Percentiles rank a stretch among this genome's conserved stretches.
Conservation (phyloP, 2,888 invertebrate species). For the Gnatocerus cornutus region DNA sequence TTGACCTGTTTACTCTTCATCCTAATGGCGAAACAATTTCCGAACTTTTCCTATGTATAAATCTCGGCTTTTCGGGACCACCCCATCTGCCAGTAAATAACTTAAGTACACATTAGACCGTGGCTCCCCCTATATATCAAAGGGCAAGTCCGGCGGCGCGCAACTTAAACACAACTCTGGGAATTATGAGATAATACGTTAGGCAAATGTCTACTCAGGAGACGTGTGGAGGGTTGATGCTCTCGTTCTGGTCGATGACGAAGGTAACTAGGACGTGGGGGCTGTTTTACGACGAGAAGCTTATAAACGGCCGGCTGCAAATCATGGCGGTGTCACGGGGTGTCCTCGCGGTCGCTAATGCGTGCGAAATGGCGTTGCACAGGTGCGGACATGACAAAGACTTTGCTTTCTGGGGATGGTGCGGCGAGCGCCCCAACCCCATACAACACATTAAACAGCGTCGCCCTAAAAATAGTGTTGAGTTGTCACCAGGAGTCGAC, state of each 20-base stretch:
- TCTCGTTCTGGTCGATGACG: constrained; percentile 31
- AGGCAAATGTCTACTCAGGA: constrained; percentile 67
- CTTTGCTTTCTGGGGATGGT: constrained; percentile 40
- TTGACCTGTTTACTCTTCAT: constrained; percentile 46
- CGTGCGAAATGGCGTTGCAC: constrained; percentile 50
- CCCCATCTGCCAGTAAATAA: constrained; percentile 67
- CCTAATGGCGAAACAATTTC: constrained; percentile 57
- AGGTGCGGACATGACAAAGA: constrained; percentile 48
- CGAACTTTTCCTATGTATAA: constrained; percentile 51
- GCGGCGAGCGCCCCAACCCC: constrained; percentile 8
- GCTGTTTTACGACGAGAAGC: constrained; percentile 18
- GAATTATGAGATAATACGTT: constrained; percentile 71
- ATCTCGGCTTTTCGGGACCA: constrained; percentile 57
- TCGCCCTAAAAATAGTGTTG: too few relatives aligned
- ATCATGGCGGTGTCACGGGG: constrained; percentile 50
- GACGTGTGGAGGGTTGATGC: constrained; percentile 34
- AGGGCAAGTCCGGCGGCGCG: constrained; percentile 62
- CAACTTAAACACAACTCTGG: constrained; percentile 68
- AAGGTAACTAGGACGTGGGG: constrained; percentile 36
- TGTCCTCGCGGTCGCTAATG: constrained; percentile 52
- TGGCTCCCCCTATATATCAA: constrained; percentile 66
- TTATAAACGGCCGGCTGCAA: constrained; percentile 49
- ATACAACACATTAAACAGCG: too few relatives aligned
- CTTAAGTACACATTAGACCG: constrained; percentile 69
- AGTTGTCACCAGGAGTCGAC: constrained; percentile 24